These are phyloP conservation scores for Ommatoiulus sabulosus DNA, from an alignment of 2,888 invertebrate genomes.

Conservation along the genomic window DNA sequence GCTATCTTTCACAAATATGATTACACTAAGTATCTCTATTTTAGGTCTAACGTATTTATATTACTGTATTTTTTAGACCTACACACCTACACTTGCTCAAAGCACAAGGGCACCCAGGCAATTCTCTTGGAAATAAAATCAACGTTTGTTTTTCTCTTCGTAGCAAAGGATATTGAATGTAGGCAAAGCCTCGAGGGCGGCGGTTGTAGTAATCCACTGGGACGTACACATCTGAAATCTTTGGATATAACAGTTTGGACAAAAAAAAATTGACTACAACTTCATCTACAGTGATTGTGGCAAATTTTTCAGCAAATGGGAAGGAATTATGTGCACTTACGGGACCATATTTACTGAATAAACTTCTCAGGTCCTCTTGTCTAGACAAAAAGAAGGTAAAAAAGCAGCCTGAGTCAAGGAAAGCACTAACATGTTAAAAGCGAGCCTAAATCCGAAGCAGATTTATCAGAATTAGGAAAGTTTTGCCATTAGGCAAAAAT, in stretches of 20 bases:
- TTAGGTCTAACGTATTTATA: background rate
- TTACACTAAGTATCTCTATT: background rate
- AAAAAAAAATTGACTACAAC: background rate
- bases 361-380: conserved; percentile 68
- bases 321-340: conserved; percentile 63
- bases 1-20: no score
- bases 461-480: background rate
- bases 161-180: conserved; percentile 71
- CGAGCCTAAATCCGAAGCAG: background rate
- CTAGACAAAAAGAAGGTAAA: conserved; percentile 63
- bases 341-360: conserved; percentile 70
- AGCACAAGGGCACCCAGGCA: background rate
- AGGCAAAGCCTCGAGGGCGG: conserved; percentile 69
- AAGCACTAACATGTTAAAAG: background rate
- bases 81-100: background rate
- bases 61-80: background rate
- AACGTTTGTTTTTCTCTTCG: background rate
- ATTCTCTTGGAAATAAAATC: background rate
- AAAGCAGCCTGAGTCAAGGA: conserved; percentile 37
- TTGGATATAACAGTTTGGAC: conserved; percentile 26
- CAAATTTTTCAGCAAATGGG: background rate
- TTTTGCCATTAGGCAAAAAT: no score
- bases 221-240: conserved; percentile 68
- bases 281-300: background rate
- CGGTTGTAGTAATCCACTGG: conserved; percentile 70